Evolutionary conservation across 2,797 vertebrate genomes (phyloP), one percentile per base, ranked within the genome.

Genomic region (Lepilemur septentrionalis): DNA sequence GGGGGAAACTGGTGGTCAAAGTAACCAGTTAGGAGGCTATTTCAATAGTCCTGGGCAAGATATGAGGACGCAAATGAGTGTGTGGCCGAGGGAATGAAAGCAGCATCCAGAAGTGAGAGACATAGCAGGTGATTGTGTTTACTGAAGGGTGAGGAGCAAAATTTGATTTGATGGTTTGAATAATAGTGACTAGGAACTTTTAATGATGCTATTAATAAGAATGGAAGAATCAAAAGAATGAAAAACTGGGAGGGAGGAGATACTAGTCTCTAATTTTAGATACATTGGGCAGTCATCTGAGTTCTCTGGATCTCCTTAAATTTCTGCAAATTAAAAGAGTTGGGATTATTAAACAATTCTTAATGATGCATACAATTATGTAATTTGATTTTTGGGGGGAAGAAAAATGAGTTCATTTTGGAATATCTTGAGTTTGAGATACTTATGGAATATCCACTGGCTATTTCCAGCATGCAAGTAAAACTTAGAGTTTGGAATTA

Each of bases 401-500:
- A 70, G 7, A 38, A 80, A 12, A 10, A 67, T 52, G n/a, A 85
- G n/a, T 63, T 96, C 18, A 63, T 72, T 93, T 87, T 84, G 20
- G 46, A 84, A 61, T 35, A 73, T 48, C n/a, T 82, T 73, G 12
- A 76, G 4, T 88, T 79, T 92, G 70, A 61, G 25, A 69, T 69
- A 81, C 14, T 11, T 89, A 15, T 69, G 12, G 12, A 43, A n/a
- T 38, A 76, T 52, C 23, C 43, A 70, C 32, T 75, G 28, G 32
- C 22, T 79, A 69, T 35, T 4, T 52, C 32, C 52, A 88, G 32
- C 4, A 30, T 55, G 7, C 55, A 82, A 75, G 48, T 38, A 79
- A 93, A 94, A 80, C 14, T 81, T 59, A 50, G 43, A 67, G 25
- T 80, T 80, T 92, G 13, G 30, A 94, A 75, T 90, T 52, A 93